These are phyloP conservation scores for Chrysomela aeneicollis DNA, from an alignment of 2,888 invertebrate species.

Conservation along the genomic window DNA sequence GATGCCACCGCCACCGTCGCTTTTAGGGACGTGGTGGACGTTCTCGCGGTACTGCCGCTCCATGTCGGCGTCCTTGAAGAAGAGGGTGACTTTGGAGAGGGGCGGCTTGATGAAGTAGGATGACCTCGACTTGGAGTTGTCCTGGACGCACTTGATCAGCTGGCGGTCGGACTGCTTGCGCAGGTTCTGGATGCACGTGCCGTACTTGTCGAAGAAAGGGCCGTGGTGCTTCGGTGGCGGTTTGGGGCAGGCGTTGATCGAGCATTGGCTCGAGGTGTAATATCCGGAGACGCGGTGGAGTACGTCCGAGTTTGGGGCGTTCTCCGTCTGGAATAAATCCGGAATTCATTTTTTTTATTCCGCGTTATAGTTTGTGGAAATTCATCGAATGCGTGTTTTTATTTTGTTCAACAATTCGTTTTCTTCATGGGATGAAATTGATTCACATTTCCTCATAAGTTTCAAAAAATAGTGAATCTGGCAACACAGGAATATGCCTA, in stretches of 20 bases:
- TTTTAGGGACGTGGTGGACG: constrained; percentile 78
- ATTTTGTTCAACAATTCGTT: too few species aligned
- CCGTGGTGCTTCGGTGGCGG: constrained; percentile 43
- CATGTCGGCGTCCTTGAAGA: constrained; percentile 81
- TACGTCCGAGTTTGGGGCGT: constrained; percentile 71
- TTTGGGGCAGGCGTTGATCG: constrained; percentile 60
- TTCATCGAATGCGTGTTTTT: too few species aligned
- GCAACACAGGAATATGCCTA: too few species aligned
- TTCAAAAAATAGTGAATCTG: too few species aligned
- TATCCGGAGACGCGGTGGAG: constrained; percentile 87
- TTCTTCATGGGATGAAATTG: too few species aligned
- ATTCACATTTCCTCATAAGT: too few species aligned
- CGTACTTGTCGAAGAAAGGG: constrained; percentile 69
- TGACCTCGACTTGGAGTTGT: constrained; percentile 83
- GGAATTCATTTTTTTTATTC: too few species aligned
- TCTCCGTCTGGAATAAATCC: constrained; percentile 55
- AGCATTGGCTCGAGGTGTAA: constrained; percentile 85
- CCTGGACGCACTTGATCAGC: constrained; percentile 85
- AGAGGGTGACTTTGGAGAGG: constrained; percentile 79
- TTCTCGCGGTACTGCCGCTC: constrained; percentile 84
- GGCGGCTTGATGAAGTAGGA: constrained; percentile 89
- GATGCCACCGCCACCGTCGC: constrained; percentile 63
- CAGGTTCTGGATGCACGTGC: constrained; percentile 79
- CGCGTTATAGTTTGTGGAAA: too few species aligned
- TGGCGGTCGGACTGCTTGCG: constrained; percentile 90